A percentile compares a stretch with the other conserved stretches of the same genome.
Evolutionary conservation across 2,888 invertebrate species (phyloP).

Genomic region (Lingula anatina): DNA sequence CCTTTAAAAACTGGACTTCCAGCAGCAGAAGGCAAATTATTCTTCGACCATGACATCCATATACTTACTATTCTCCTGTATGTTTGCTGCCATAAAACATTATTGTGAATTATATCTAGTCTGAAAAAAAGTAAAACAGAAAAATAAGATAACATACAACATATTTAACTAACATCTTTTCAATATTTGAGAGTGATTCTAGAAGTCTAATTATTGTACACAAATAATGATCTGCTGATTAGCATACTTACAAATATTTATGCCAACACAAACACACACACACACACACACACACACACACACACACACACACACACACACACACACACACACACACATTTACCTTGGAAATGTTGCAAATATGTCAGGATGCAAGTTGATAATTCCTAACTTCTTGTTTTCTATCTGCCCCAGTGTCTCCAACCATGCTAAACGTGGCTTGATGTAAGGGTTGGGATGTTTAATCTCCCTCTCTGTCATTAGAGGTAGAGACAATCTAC

Average conservation of each 20-base stretch:
- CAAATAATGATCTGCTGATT: no score
- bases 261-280: no score
- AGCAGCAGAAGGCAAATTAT: background rate
- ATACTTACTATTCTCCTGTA: conserved; percentile 72
- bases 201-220: no score
- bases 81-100: conserved; percentile 78
- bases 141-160: background rate
- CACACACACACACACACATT: no score
- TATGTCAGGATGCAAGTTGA: conserved; percentile 84
- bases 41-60: no score
- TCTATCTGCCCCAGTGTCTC: conserved; percentile 40
- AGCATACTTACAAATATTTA: no score
- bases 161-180: background rate
- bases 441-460: conserved; percentile 21
- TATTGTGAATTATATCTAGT: conserved; percentile 79
- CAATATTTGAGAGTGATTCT: no score
- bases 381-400: conserved; percentile 62
- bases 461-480: conserved; percentile 36
- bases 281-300: no score
- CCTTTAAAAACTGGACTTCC: background rate
- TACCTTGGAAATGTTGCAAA: conserved; percentile 75
- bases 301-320: no score
- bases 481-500: conserved; percentile 27
- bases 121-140: conserved; percentile 30
- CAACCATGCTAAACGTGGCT: conserved; percentile 49